Conservation (phyloP, 2,888 invertebrate species). For the Eupithecia abbreviata region DNA sequence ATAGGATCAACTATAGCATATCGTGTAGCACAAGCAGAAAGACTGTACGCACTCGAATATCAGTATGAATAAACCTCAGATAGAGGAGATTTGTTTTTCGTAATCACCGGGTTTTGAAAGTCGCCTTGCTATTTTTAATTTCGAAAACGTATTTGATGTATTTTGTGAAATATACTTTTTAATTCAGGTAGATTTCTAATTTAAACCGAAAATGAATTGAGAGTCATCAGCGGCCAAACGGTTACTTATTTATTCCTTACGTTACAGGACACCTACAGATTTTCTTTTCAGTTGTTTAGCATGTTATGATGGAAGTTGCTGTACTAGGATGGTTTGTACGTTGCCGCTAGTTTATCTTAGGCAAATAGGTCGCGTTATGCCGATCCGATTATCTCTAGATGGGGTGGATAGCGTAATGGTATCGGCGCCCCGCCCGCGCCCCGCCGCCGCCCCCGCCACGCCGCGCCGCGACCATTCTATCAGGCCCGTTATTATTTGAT, state of each 20-base stretch:
- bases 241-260: not conserved
- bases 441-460: not conserved
- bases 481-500: slow-evolving; percentile 31
- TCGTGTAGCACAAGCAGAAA: not conserved
- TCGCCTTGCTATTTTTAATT: not conserved
- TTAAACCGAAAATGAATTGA: not conserved
- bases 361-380: slow-evolving; percentile 53
- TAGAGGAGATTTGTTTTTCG: not conserved
- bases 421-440: not conserved
- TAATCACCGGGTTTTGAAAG: not conserved
- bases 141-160: not conserved
- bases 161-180: not conserved
- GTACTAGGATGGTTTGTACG: not conserved
- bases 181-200: not conserved
- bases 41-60: not conserved
- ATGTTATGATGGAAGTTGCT: not conserved
- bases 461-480: slow-evolving; percentile 22
- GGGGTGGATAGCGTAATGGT: slow-evolving; percentile 34
- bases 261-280: too few relatives aligned
- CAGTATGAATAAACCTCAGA: not conserved
- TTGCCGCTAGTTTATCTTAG: slow-evolving; percentile 51
- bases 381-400: slow-evolving; percentile 53
- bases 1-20: slow-evolving; percentile 26
- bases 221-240: not conserved
- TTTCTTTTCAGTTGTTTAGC: not conserved